A percentile compares a stretch with the other conserved stretches of the same genome.
Conservation (phyloP, 2,888 invertebrate species). For the Nemoura dubitans region DNA sequence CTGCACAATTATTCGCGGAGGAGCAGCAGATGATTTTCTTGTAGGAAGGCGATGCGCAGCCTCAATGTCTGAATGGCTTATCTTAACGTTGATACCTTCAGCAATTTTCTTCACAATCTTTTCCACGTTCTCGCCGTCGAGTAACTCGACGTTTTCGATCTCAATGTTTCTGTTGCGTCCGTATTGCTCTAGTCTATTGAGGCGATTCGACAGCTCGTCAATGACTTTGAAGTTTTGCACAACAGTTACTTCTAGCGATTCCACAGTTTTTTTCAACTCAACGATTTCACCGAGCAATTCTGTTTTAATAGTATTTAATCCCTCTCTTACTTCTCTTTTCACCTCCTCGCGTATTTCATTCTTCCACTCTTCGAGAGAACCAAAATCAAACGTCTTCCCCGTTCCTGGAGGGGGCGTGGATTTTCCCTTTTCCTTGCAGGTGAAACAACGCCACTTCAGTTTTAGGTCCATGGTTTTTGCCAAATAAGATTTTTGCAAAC, state of each 20-base stretch:
- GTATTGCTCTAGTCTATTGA: no score
- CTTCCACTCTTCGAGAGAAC: not conserved
- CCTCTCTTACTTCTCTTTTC: constrained; percentile 7
- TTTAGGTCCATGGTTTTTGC: not conserved
- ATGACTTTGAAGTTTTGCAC: no score
- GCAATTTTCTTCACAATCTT: not conserved
- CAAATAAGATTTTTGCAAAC: not conserved
- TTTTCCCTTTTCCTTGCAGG: not conserved
- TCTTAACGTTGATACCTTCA: not conserved
- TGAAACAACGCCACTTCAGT: not conserved
- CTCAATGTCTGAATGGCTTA: not conserved
- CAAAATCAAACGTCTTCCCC: not conserved
- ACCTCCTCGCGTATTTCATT: constrained; percentile 12
- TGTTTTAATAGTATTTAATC: not conserved
- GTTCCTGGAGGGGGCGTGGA: not conserved
- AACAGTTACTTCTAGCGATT: not conserved
- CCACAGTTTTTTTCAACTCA: not conserved
- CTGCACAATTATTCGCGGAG: not conserved
- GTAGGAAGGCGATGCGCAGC: not conserved
- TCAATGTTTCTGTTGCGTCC: no score
- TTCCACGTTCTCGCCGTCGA: not conserved
- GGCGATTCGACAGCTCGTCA: no score
- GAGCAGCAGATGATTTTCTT: not conserved
- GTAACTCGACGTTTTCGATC: no score
- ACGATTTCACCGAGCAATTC: not conserved